Conservation (phyloP, 1,140 invertebrate species). For the Anastatus disparis region DNA sequence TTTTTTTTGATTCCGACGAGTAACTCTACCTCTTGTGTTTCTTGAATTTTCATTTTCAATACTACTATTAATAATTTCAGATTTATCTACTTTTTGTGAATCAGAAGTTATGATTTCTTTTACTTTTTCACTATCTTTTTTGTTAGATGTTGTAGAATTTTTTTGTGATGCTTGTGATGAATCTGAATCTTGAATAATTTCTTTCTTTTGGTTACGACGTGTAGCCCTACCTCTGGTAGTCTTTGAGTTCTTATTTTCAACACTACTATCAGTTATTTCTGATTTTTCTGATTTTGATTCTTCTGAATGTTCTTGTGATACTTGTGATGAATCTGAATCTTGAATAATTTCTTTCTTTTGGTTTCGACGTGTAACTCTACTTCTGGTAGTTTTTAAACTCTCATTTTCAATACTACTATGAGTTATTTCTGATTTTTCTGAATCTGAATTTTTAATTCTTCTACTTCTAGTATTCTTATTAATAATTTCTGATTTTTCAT, state of each 20-base stretch:
- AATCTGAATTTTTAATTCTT: not conserved
- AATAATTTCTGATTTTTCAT: no score
- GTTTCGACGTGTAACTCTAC: not conserved
- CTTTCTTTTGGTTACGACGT: no score
- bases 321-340: conserved; percentile 16
- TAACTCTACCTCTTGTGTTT: not conserved
- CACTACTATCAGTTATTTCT: no score
- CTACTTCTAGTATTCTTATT: no score
- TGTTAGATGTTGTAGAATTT: no score
- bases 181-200: no score
- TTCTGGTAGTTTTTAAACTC: not conserved
- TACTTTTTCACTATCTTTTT: no score
- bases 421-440: not conserved
- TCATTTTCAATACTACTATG: not conserved
- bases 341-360: not conserved
- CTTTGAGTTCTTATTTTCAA: no score
- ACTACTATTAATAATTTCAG: not conserved
- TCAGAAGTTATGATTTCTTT: no score
- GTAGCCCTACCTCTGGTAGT: no score
- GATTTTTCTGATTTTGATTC: no score
- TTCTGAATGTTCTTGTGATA: not conserved
- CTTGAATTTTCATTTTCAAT: not conserved
- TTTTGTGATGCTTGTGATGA: no score
- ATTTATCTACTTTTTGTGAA: not conserved
- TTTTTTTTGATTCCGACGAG: conserved; percentile 6